A percentile compares a stretch with the other conserved stretches of the same genome.
Evolutionary conservation across 2,797 vertebrate species (phyloP).

Genomic region (Spheniscus humboldti): DNA sequence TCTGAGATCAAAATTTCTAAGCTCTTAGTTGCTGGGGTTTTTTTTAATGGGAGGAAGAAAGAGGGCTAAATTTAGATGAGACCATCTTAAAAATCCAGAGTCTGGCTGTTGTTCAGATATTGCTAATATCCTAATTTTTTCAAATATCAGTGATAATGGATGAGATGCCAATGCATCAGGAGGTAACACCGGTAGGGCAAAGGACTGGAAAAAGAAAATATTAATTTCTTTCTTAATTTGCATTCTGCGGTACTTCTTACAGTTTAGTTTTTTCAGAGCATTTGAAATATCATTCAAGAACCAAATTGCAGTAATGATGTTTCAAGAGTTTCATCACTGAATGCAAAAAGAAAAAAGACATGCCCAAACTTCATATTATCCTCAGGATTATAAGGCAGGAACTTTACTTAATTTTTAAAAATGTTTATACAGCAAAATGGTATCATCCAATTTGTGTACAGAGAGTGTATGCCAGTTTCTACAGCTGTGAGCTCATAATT

Average conservation of each 20-base stretch:
- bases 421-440: conserved; percentile 1
- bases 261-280: neutral
- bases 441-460: neutral
- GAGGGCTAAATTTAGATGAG: conserved; percentile 46
- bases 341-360: neutral
- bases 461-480: neutral
- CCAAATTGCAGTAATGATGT: neutral
- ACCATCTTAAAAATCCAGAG: neutral
- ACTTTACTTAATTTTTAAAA: neutral
- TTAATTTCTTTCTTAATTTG: neutral
- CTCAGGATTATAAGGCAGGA: neutral
- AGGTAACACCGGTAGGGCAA: neutral
- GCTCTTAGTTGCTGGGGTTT: neutral
- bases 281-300: neutral
- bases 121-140: neutral
- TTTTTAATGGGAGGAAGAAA: conserved; percentile 25
- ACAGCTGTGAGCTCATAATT: neutral
- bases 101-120: neutral
- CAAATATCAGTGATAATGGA: neutral
- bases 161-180: neutral
- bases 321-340: neutral
- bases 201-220: neutral
- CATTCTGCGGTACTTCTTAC: neutral
- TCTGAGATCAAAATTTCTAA: conserved; percentile 7
- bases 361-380: neutral